phyloP scores from a whole-genome alignment of 2,113 vertebrate genomes.

The Sander vitreus region DNA sequence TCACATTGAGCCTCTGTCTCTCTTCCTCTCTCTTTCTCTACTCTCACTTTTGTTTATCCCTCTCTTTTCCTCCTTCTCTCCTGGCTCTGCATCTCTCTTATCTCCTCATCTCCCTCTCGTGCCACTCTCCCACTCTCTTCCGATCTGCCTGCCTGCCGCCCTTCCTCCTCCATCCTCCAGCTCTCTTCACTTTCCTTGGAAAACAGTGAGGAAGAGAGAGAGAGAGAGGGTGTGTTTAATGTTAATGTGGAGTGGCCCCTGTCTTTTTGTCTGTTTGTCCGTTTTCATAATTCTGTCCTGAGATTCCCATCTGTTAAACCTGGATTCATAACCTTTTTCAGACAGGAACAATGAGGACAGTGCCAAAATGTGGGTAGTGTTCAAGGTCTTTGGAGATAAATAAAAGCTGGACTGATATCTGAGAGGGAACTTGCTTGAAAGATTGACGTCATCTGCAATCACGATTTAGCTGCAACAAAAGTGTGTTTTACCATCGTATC shows the following conservation, averaged over 20 bases:
- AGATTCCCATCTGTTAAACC: constrained; percentile 62
- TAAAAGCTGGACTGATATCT: constrained; percentile 48
- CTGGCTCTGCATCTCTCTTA: constrained; percentile 57
- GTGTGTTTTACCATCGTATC: constrained; percentile 27
- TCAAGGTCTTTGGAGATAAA: constrained; percentile 34
- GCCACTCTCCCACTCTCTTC: constrained; percentile 39
- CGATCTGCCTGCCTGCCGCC: constrained; percentile 19
- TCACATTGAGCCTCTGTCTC: constrained; percentile 72
- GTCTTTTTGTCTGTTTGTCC: constrained; percentile 45
- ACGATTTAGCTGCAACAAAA: constrained; percentile 55
- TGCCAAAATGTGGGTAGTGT: constrained; percentile 22
- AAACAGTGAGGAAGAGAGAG: constrained; percentile 14
- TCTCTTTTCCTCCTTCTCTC: constrained; percentile 54
- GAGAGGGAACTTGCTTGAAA: constrained; percentile 56
- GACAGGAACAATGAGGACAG: constrained; percentile 17
- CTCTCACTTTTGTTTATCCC: constrained; percentile 68
- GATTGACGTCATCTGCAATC: constrained; percentile 70
- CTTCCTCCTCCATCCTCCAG: constrained; percentile 10
- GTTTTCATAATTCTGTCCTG: constrained; percentile 35
- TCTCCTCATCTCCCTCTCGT: constrained; percentile 63
- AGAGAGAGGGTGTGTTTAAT: constrained; percentile 42
- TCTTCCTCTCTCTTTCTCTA: constrained; percentile 51
- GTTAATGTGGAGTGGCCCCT: constrained; percentile 46
- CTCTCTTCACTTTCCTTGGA: constrained; percentile 49
- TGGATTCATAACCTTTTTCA: constrained; percentile 28